phyloP scores from a whole-genome alignment of 1,140 invertebrate species.

The Papilio aristodemus region DNA sequence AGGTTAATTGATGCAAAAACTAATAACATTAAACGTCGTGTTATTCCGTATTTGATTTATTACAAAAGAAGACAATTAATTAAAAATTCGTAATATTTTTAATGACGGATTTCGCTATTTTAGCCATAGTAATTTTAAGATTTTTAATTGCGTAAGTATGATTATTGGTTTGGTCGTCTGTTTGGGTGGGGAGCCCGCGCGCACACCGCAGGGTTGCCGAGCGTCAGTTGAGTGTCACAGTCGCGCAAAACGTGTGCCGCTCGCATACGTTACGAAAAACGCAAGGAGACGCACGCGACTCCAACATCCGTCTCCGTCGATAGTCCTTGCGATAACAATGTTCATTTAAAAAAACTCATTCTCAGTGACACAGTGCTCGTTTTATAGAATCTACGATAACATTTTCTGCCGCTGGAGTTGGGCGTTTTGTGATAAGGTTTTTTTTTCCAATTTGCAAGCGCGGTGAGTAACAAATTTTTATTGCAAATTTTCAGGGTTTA shows the following conservation, averaged over 20 bases:
- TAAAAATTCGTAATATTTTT: background rate
- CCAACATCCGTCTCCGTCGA: slow-evolving; percentile 10
- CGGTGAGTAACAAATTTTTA: slow-evolving; percentile 44
- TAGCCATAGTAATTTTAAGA: background rate
- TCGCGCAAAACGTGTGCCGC: slow-evolving; percentile 44
- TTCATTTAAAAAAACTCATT: slow-evolving; percentile 24
- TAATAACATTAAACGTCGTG: background rate
- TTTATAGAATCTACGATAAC: slow-evolving; percentile 37
- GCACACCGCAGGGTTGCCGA: slow-evolving; percentile 37
- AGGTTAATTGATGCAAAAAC: background rate
- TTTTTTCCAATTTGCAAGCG: slow-evolving; percentile 41
- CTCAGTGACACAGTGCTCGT: slow-evolving; percentile 26
- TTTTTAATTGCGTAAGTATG: slow-evolving; percentile 15
- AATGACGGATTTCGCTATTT: background rate
- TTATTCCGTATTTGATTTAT: background rate
- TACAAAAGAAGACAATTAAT: background rate
- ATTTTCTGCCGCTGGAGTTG: slow-evolving; percentile 38
- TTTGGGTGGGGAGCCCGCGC: slow-evolving; percentile 43
- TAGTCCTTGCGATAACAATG: slow-evolving; percentile 2
- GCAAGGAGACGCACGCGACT: slow-evolving; percentile 34
- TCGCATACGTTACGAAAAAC: slow-evolving; percentile 24
- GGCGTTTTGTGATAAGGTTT: slow-evolving; percentile 47
- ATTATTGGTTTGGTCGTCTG: slow-evolving; percentile 38
- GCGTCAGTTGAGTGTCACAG: slow-evolving; percentile 43
- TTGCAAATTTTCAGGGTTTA: background rate